A percentile compares a stretch with the other conserved stretches of the same genome.
Conservation (phyloP, 2,888 invertebrate genomes). For the Neocrepidodera transversa region DNA sequence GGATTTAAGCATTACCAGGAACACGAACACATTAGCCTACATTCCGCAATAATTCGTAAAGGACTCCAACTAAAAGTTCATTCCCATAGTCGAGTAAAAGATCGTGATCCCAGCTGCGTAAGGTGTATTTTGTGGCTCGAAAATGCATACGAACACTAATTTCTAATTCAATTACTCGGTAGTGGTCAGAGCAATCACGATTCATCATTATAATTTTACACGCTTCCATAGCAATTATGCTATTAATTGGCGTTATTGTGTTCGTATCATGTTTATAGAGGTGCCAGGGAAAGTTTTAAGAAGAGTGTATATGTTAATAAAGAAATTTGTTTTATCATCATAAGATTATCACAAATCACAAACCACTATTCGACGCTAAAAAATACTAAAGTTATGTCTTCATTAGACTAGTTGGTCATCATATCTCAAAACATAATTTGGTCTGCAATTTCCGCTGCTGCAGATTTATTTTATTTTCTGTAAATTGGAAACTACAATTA, state of each 20-base stretch:
- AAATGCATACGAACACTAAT: not conserved
- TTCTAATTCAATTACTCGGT: constrained; percentile 21
- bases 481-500: no score
- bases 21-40: constrained; percentile 17
- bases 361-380: no score
- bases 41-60: not conserved
- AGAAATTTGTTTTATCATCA: no score
- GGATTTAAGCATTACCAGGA: not conserved
- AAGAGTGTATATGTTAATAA: not conserved
- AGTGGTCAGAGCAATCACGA: constrained; percentile 28
- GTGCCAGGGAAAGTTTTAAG: constrained; percentile 8
- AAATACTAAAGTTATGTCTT: no score
- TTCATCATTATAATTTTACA: constrained; percentile 23
- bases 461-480: no score
- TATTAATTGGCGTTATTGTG: constrained; percentile 17
- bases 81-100: constrained; percentile 14
- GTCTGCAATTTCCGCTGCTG: no score
- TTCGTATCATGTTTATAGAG: not conserved
- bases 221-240: constrained; percentile 22
- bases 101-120: constrained; percentile 21
- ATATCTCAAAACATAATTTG: no score
- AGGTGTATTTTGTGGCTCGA: not conserved
- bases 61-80: constrained; percentile 1
- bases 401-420: no score
- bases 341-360: no score